These are phyloP conservation scores for Stigmatopora argus DNA, from an alignment of 2,113 vertebrate genomes.

Conservation along the genomic window DNA sequence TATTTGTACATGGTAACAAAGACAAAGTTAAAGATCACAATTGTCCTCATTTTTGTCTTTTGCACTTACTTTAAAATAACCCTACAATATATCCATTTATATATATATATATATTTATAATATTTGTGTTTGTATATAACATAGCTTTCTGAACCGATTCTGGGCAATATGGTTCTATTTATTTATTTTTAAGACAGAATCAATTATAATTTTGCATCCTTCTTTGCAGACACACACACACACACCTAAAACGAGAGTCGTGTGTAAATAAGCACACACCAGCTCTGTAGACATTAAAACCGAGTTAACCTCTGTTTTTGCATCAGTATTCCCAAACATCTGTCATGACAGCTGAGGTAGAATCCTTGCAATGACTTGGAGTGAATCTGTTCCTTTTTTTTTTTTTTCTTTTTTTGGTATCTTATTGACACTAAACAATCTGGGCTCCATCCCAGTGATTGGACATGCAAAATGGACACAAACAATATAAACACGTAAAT, in stretches of 20 bases:
- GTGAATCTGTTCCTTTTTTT: slow-evolving; percentile 52
- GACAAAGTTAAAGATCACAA: slow-evolving; percentile 73
- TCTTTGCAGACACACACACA: slow-evolving; percentile 54
- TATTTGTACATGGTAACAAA: slow-evolving; percentile 80
- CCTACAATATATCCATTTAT: slow-evolving; percentile 62
- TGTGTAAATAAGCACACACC: slow-evolving; percentile 23
- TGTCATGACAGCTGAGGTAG: slow-evolving; percentile 77
- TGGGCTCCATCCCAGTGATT: slow-evolving; percentile 66
- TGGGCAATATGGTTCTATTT: slow-evolving; percentile 65
- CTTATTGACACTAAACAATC: slow-evolving; percentile 54
- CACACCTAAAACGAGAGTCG: background rate
- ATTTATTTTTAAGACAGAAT: slow-evolving; percentile 53
- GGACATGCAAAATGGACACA: slow-evolving; percentile 49
- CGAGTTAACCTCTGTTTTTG: slow-evolving; percentile 67
- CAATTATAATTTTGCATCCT: slow-evolving; percentile 71
- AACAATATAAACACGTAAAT: slow-evolving; percentile 19
- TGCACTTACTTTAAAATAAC: slow-evolving; percentile 75
- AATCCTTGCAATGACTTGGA: slow-evolving; percentile 72
- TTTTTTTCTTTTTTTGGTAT: slow-evolving; percentile 42
- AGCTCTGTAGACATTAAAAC: slow-evolving; percentile 65
- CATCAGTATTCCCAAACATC: slow-evolving; percentile 75
- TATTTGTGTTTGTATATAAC: slow-evolving; percentile 62
- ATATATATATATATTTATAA: slow-evolving; percentile 45
- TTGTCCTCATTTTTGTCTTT: slow-evolving; percentile 68
- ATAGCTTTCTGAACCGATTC: slow-evolving; percentile 72